Evolutionary conservation across 2,888 invertebrate genomes (phyloP).

Genomic region (Harpalus rubripes): DNA sequence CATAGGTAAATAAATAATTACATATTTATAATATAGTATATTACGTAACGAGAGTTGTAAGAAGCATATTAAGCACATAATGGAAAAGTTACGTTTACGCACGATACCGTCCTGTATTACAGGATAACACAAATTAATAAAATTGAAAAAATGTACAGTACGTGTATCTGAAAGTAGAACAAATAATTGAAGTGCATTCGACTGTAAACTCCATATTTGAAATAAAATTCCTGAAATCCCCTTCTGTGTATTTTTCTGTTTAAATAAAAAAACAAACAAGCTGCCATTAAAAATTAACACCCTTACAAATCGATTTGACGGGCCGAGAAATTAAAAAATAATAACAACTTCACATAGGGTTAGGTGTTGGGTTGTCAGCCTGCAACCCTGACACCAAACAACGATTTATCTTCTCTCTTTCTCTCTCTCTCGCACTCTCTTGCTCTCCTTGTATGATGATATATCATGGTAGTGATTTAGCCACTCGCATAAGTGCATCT

Average conservation of each 20-base stretch:
- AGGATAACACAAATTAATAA: no score
- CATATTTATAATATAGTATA: no score
- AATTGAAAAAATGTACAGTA: no score
- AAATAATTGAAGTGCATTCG: no score
- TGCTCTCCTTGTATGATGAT: conserved; percentile 13
- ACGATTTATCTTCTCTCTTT: neutral
- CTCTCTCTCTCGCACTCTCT: neutral
- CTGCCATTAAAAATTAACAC: conserved; percentile 47
- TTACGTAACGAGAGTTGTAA: no score
- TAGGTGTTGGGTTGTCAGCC: neutral
- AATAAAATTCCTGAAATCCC: no score
- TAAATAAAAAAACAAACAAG: conserved; percentile 41
- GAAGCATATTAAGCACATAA: no score
- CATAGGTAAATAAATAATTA: no score
- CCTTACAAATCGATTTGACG: conserved; percentile 33
- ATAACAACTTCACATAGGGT: conserved; percentile 10
- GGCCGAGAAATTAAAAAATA: conserved; percentile 31
- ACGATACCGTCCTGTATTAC: no score
- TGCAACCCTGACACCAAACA: neutral
- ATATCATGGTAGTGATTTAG: conserved; percentile 49
- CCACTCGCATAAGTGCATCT: conserved; percentile 47
- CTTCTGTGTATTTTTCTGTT: neutral
- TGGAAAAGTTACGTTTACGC: no score
- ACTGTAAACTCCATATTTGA: no score
- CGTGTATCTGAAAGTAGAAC: no score